These are phyloP conservation scores for Gobio occitaniae DNA, from an alignment of 2,797 vertebrate genomes.

Conservation along the genomic window DNA sequence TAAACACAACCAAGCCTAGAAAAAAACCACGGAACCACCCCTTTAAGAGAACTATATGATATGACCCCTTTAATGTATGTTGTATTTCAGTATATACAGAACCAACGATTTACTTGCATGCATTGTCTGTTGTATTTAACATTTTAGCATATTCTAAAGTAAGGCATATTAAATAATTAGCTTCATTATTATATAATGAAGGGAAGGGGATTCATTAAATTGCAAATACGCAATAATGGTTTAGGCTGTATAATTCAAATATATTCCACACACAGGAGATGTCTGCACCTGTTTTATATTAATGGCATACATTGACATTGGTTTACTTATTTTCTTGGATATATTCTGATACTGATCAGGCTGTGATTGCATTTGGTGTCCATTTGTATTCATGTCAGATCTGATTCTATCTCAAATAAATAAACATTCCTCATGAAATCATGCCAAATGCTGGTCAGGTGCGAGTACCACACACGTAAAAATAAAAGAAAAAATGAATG, in stretches of 20 bases:
- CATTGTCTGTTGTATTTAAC: neutral
- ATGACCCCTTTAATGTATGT: neutral
- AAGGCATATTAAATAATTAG: constrained; percentile 13
- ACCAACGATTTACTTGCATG: neutral
- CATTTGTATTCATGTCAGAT: constrained; percentile 18
- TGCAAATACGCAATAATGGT: neutral
- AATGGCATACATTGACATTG: neutral
- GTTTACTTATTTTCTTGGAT: constrained; percentile 2
- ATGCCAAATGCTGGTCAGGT: constrained; percentile 14
- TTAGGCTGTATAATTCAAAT: constrained; percentile 16
- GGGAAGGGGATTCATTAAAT: neutral
- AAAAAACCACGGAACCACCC: too few relatives aligned
- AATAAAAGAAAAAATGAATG: neutral
- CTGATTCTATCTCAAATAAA: constrained; percentile 17
- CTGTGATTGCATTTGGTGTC: neutral
- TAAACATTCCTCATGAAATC: constrained; percentile 20
- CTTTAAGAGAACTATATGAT: neutral
- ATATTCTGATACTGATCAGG: neutral
- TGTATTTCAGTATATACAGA: neutral
- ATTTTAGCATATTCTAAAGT: constrained; percentile 1
- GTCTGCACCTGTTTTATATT: constrained; percentile 2
- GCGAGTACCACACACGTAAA: neutral
- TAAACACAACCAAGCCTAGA: too few relatives aligned
- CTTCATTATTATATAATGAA: constrained; percentile 11
- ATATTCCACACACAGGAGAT: neutral